A percentile compares a stretch with the other conserved stretches of the same genome.
Conservation (phyloP, 2,113 vertebrate species). For the Eleginops maclovinus region DNA sequence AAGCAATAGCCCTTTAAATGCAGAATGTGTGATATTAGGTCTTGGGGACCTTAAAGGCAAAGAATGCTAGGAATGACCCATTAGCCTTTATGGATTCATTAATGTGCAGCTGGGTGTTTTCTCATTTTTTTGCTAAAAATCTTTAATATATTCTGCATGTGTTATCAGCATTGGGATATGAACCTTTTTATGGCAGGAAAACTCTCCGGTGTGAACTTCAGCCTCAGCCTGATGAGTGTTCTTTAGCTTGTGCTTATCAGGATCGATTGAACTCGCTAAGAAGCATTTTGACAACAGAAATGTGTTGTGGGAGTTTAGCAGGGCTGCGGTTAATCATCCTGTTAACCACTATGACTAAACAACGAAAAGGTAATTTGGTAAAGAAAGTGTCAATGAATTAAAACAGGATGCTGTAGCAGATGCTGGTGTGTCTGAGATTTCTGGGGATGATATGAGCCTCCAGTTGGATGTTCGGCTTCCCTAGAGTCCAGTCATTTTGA, state of each 20-base stretch:
- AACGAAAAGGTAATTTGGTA: neutral
- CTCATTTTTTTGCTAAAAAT: neutral
- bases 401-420: no score
- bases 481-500: no score
- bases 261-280: neutral
- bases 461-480: no score
- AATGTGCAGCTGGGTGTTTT: slow-evolving; percentile 7
- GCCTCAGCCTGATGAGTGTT: slow-evolving; percentile 8
- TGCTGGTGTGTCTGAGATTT: no score
- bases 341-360: neutral
- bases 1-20: no score
- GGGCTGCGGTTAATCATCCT: neutral
- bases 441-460: no score
- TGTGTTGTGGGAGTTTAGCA: slow-evolving; percentile 19
- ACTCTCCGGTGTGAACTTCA: slow-evolving; percentile 37
- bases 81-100: neutral
- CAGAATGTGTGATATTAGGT: no score
- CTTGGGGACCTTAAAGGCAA: no score
- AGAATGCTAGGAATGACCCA: no score
- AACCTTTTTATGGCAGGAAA: slow-evolving; percentile 15
- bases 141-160: neutral
- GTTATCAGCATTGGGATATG: slow-evolving; percentile 29
- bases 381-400: neutral
- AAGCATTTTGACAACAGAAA: slow-evolving; percentile 17
- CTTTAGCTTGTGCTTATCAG: slow-evolving; percentile 13